Percentiles rank a stretch among this genome's conserved stretches.
Conservation (phyloP, 1,140 invertebrate species). For the Calosoma granatense region DNA sequence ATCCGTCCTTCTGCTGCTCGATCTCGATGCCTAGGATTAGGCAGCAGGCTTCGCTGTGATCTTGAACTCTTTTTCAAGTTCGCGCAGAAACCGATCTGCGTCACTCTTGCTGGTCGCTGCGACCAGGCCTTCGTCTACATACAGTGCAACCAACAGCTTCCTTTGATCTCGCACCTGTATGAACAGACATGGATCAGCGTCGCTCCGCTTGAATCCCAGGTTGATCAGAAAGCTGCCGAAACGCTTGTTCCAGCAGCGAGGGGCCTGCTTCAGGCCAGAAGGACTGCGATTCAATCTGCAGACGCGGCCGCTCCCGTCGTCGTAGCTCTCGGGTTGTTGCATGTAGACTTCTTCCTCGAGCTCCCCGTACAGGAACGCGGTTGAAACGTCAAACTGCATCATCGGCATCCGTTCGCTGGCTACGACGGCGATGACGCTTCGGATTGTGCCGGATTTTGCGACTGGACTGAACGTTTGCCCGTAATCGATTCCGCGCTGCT, state of each 20-base stretch:
- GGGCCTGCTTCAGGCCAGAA: conserved; percentile 38
- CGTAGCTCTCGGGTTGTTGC: conserved; percentile 30
- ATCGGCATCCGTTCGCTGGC: conserved; percentile 12
- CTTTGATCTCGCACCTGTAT: conserved; percentile 7
- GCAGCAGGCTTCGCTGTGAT: conserved; percentile 11
- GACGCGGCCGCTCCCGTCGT: conserved; percentile 19
- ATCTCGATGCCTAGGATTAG: conserved; percentile 17
- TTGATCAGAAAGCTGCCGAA: conserved; percentile 16
- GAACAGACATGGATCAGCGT: conserved; percentile 7
- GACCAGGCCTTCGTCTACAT: conserved; percentile 26
- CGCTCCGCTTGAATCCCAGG: conserved; percentile 16
- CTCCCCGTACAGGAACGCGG: conserved; percentile 32
- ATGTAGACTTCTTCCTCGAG: conserved; percentile 37
- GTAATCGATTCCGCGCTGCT: conserved; percentile 32
- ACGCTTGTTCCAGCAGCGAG: conserved; percentile 30
- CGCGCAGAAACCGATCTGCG: neutral
- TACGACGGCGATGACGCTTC: conserved; percentile 19
- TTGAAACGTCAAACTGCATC: conserved; percentile 27
- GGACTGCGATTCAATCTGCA: conserved; percentile 30
- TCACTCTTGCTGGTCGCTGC: conserved; percentile 6
- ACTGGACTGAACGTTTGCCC: conserved; percentile 31
- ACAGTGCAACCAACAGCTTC: conserved; percentile 19
- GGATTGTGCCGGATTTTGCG: conserved; percentile 21
- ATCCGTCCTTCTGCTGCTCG: neutral
- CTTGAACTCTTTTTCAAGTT: conserved; percentile 14